phyloP scores from a whole-genome alignment of 2,888 invertebrate genomes.

The Papilio protenor region DNA sequence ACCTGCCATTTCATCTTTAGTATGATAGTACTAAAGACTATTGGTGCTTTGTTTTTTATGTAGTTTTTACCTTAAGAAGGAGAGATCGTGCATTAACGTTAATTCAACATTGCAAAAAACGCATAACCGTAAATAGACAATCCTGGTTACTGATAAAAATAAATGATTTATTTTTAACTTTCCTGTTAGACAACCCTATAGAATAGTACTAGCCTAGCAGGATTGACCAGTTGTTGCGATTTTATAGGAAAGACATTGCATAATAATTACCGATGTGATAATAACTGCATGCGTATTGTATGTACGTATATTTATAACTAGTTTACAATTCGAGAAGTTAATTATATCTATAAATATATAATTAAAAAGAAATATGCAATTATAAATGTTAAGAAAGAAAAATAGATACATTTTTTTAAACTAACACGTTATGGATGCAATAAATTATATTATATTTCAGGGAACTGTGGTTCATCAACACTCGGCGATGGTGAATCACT shows the following conservation, averaged over 20 bases:
- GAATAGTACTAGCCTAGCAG: conserved; percentile 54
- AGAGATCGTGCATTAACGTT: too few species aligned
- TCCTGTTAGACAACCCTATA: conserved; percentile 53
- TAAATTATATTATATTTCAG: neutral
- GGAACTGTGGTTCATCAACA: neutral
- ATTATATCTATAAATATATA: neutral
- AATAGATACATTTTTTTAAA: neutral
- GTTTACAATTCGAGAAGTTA: neutral
- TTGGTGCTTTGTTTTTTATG: too few species aligned
- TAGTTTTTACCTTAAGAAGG: too few species aligned
- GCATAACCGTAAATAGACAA: neutral
- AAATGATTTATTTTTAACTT: neutral
- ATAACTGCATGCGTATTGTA: conserved; percentile 52
- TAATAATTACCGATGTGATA: conserved; percentile 70
- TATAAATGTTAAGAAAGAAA: neutral
- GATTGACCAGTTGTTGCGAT: conserved; percentile 76
- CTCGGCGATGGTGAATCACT: neutral
- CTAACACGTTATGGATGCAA: neutral
- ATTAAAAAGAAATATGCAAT: neutral
- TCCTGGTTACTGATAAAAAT: neutral
- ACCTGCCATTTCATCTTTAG: too few species aligned
- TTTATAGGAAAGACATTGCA: conserved; percentile 75
- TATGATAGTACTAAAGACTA: too few species aligned
- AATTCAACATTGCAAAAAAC: too few species aligned
- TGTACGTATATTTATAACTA: neutral